Evolutionary conservation across 2,797 vertebrate genomes (phyloP).

Genomic region (Brachyrhaphis roseni): DNA sequence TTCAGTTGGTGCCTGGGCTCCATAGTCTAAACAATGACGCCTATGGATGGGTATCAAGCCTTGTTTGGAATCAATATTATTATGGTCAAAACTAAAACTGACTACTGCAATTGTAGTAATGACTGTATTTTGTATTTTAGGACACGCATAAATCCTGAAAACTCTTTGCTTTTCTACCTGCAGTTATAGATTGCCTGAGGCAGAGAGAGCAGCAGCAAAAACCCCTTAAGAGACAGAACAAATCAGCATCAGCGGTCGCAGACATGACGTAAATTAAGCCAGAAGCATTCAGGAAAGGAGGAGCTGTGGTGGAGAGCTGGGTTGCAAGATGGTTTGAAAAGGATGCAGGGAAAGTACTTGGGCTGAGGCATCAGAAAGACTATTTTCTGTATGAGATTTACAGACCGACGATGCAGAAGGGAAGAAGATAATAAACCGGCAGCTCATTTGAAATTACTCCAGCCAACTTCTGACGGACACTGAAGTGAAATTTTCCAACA

Average conservation of each 20-base stretch:
- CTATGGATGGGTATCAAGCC: not conserved
- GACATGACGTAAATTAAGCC: slow-evolving; percentile 14
- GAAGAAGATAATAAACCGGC: not conserved
- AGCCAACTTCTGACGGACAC: not conserved
- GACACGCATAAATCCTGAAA: not conserved
- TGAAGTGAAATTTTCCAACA: not conserved
- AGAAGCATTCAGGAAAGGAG: slow-evolving; percentile 9
- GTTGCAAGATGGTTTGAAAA: not conserved
- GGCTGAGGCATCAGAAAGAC: slow-evolving; percentile 3
- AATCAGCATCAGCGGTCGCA: slow-evolving; percentile 5
- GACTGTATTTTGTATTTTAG: not conserved
- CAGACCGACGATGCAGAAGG: not conserved
- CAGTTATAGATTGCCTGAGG: not conserved
- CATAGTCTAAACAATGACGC: not conserved
- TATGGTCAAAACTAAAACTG: not conserved
- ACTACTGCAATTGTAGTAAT: not conserved
- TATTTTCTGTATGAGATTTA: not conserved
- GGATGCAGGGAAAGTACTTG: not conserved
- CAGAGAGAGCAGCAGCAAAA: slow-evolving; percentile 7
- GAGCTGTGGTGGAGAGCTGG: not conserved
- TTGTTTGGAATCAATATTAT: not conserved
- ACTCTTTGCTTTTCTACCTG: slow-evolving; percentile 1
- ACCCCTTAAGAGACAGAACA: slow-evolving; percentile 12
- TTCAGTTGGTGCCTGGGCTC: not conserved
- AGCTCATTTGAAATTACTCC: not conserved